These are phyloP conservation scores for Hoplodrina ambigua DNA, from an alignment of 2,888 invertebrate genomes.

Conservation along the genomic window DNA sequence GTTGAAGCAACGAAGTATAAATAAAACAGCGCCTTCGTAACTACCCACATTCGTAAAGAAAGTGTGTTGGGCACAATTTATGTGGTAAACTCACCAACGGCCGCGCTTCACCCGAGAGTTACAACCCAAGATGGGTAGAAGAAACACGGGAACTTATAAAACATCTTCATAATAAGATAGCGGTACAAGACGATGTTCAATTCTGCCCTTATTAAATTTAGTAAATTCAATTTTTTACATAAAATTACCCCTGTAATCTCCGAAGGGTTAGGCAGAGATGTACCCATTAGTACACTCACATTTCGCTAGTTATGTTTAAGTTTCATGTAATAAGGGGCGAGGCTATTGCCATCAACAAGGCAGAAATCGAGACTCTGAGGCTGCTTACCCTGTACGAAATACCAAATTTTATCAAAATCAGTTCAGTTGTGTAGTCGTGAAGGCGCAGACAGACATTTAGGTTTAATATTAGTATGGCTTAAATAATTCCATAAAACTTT, in stretches of 20 bases:
- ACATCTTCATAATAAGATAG: not conserved
- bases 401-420: not conserved
- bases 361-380: no score
- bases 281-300: no score
- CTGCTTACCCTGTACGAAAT: no score
- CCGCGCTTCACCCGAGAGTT: conserved; percentile 12
- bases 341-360: no score
- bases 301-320: no score
- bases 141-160: not conserved
- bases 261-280: no score
- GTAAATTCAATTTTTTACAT: not conserved
- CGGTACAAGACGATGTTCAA: not conserved
- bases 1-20: conserved; percentile 11
- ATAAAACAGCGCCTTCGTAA: conserved; percentile 19
- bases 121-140: not conserved
- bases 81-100: conserved; percentile 28
- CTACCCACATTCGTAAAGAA: conserved; percentile 23
- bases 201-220: not conserved
- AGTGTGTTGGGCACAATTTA: conserved; percentile 49
- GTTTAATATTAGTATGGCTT: no score
- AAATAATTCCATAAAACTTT: no score
- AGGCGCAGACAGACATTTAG: not conserved
- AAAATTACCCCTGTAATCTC: not conserved
- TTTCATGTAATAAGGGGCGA: no score
- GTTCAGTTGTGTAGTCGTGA: not conserved